Conservation (phyloP, 1,140 invertebrate genomes). For the Atta colombica region DNA sequence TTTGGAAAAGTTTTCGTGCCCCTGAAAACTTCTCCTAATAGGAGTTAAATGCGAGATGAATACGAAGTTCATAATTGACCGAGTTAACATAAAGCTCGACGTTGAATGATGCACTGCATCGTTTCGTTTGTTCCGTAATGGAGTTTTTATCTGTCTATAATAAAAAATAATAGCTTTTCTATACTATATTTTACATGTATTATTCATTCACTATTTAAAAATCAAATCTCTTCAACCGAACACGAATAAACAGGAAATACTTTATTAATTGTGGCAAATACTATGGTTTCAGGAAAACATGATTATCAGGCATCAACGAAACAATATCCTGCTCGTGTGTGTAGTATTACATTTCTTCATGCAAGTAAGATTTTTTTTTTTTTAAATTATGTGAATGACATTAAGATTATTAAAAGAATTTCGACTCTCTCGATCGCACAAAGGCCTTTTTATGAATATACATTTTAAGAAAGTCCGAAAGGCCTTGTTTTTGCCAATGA, state of each 20-base stretch:
- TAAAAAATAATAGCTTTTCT: neutral
- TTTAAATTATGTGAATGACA: neutral
- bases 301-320: conserved; percentile 61
- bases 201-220: neutral
- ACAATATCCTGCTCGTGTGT: conserved; percentile 37
- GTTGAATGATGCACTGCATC: neutral
- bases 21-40: neutral
- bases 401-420: neutral
- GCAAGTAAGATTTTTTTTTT: conserved; percentile 48
- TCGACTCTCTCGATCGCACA: neutral
- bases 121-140: neutral
- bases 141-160: neutral
- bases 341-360: conserved; percentile 54
- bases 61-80: neutral
- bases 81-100: neutral
- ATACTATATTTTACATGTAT: neutral
- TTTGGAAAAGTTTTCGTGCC: neutral
- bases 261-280: neutral
- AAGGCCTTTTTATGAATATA: conserved; percentile 18
- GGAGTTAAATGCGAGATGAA: neutral
- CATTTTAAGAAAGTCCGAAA: neutral
- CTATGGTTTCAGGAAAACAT: conserved; percentile 68
- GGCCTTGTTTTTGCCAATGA: conserved; percentile 37
- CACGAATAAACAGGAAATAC: neutral
- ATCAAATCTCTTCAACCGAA: neutral